A percentile compares a stretch with the other conserved stretches of the same genome.
Evolutionary conservation across 1,140 invertebrate genomes (phyloP).

Genomic region (Leucophenga varia): DNA sequence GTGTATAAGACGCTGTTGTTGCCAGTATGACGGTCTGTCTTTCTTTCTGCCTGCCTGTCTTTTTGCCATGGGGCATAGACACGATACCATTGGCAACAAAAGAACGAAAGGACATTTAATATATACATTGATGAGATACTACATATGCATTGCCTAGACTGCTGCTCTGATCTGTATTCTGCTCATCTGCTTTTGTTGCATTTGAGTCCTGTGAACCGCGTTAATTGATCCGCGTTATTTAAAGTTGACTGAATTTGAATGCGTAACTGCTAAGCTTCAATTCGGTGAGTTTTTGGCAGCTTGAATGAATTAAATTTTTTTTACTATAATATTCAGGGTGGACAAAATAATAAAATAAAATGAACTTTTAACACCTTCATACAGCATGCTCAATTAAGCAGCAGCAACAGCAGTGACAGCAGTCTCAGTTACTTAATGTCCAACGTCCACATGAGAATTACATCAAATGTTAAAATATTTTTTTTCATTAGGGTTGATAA

Average conservation of each 20-base stretch:
- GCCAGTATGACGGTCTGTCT: too few species aligned
- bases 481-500: too few species aligned
- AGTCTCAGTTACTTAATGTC: too few species aligned
- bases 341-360: too few species aligned
- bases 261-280: conserved; percentile 37
- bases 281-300: too few species aligned
- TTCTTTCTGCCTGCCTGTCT: too few species aligned
- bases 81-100: conserved; percentile 12
- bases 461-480: too few species aligned
- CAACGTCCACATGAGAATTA: too few species aligned
- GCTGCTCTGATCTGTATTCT: conserved; percentile 3
- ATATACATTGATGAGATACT: neutral
- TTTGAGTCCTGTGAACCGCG: conserved; percentile 47
- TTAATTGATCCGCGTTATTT: conserved; percentile 55
- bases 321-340: too few species aligned
- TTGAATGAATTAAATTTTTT: too few species aligned
- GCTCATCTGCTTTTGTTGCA: conserved; percentile 32
- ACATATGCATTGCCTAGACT: neutral
- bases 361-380: too few species aligned
- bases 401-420: neutral
- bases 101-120: neutral
- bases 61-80: too few species aligned
- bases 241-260: conserved; percentile 51
- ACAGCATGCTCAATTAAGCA: neutral
- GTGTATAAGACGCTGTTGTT: conserved; percentile 50